A percentile compares a stretch with the other conserved stretches of the same genome.
phyloP scores from a whole-genome alignment of 2,888 invertebrate genomes.

The Physocephala rufipes region DNA sequence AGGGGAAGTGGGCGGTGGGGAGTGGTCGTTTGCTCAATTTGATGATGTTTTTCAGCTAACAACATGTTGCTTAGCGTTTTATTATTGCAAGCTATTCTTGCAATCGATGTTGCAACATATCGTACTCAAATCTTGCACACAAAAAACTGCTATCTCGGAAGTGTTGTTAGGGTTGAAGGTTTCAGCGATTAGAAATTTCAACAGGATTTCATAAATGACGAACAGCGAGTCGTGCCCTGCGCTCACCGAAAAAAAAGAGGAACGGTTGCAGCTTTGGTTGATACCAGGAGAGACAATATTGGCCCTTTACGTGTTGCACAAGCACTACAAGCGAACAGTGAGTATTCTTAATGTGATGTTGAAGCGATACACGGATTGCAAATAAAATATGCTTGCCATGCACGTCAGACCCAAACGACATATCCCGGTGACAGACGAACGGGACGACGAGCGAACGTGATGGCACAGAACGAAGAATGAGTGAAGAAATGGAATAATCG shows the following conservation, averaged over 20 bases:
- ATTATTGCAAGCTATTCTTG: background rate
- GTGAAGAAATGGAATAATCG: background rate
- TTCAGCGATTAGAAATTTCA: conserved; percentile 63
- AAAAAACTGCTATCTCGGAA: conserved; percentile 44
- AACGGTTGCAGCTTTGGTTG: background rate
- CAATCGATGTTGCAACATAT: background rate
- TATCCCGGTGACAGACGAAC: too few species aligned
- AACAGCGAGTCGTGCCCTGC: conserved; percentile 40
- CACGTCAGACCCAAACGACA: too few species aligned
- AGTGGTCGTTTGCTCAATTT: conserved; percentile 18
- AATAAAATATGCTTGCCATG: too few species aligned
- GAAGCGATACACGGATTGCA: background rate
- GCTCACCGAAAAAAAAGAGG: conserved; percentile 12
- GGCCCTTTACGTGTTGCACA: conserved; percentile 31
- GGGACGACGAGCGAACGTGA: background rate
- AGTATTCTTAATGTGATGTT: background rate
- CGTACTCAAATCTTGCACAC: background rate
- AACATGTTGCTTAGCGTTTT: conserved; percentile 37
- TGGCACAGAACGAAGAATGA: background rate
- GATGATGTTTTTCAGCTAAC: conserved; percentile 46
- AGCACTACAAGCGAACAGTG: background rate
- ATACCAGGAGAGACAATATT: background rate
- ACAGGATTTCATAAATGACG: conserved; percentile 58
- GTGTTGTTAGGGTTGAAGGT: conserved; percentile 62
- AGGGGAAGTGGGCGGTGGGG: background rate